Percentiles rank a stretch among this genome's conserved stretches.
phyloP scores from a whole-genome alignment of 2,888 invertebrate species.

The Drosophila borborema region DNA sequence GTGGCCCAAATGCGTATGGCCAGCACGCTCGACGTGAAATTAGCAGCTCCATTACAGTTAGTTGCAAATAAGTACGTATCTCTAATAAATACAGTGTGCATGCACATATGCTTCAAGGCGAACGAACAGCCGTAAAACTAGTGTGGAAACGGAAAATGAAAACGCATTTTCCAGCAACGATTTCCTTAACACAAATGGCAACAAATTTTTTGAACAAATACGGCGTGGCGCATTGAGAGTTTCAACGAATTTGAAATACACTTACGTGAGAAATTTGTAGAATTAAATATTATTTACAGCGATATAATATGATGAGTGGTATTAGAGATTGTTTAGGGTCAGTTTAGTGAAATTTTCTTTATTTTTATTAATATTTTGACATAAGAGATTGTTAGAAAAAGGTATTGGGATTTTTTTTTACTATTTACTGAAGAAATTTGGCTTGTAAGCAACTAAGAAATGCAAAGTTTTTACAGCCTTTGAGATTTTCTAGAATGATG shows the following conservation, averaged over 20 bases:
- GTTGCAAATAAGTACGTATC: constrained; percentile 15
- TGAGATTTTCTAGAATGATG: too few relatives aligned
- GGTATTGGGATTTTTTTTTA: too few relatives aligned
- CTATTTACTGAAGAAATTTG: too few relatives aligned
- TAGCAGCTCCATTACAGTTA: constrained; percentile 40
- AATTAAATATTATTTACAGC: too few relatives aligned
- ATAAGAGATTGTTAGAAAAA: too few relatives aligned
- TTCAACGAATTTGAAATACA: constrained; percentile 30
- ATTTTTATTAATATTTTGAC: too few relatives aligned
- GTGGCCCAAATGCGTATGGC: constrained; percentile 43
- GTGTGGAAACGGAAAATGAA: constrained; percentile 48
- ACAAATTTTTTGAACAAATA: constrained; percentile 28
- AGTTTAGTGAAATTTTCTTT: too few relatives aligned
- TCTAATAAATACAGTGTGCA: constrained; percentile 7
- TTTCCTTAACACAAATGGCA: constrained; percentile 30
- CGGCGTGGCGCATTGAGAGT: background rate
- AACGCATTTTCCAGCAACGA: constrained; percentile 55
- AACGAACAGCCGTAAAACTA: constrained; percentile 53
- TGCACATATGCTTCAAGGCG: constrained; percentile 19
- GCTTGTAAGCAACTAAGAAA: too few relatives aligned
- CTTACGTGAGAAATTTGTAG: background rate
- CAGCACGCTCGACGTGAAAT: constrained; percentile 39
- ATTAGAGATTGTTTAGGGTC: too few relatives aligned
- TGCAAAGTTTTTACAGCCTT: too few relatives aligned
- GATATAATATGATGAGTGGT: too few relatives aligned